These are phyloP conservation scores for Dolichomitus sp. DNA, from an alignment of 2,888 invertebrate genomes.

Conservation along the genomic window DNA sequence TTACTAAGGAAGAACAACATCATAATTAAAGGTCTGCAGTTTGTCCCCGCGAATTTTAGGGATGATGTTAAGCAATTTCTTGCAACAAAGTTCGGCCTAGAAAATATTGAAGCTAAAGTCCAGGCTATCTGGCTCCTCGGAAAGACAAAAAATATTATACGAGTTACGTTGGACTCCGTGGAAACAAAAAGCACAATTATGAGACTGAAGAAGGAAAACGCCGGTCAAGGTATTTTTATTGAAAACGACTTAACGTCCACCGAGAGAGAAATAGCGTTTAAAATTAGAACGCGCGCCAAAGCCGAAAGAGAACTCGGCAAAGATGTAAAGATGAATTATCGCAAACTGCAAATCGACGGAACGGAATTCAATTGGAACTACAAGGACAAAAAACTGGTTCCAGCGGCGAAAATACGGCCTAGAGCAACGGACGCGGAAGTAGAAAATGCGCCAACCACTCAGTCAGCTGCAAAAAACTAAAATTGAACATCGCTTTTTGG, in stretches of 20 bases:
- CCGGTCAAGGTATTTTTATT: conserved; percentile 23
- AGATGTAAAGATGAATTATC: conserved; percentile 39
- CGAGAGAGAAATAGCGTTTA: conserved; percentile 36
- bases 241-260: conserved; percentile 21
- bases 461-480: conserved; percentile 35
- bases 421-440: not conserved
- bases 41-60: conserved; percentile 3
- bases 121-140: conserved; percentile 20
- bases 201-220: conserved; percentile 38
- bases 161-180: conserved; percentile 11
- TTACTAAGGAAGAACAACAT: conserved; percentile 30
- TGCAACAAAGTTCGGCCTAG: conserved; percentile 12
- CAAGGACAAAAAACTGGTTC: conserved; percentile 22
- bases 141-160: conserved; percentile 7
- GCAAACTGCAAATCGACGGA: conserved; percentile 22
- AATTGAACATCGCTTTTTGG: conserved; percentile 19
- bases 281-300: conserved; percentile 32
- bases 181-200: conserved; percentile 25
- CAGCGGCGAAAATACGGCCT: not conserved
- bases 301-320: conserved; percentile 33
- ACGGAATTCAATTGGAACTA: not conserved
- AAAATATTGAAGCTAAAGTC: conserved; percentile 29
- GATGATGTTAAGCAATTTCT: conserved; percentile 40
- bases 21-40: conserved; percentile 26
- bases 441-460: not conserved